These are phyloP conservation scores for Chrysina gloriosa DNA, from an alignment of 2,888 invertebrate species.

Conservation along the genomic window DNA sequence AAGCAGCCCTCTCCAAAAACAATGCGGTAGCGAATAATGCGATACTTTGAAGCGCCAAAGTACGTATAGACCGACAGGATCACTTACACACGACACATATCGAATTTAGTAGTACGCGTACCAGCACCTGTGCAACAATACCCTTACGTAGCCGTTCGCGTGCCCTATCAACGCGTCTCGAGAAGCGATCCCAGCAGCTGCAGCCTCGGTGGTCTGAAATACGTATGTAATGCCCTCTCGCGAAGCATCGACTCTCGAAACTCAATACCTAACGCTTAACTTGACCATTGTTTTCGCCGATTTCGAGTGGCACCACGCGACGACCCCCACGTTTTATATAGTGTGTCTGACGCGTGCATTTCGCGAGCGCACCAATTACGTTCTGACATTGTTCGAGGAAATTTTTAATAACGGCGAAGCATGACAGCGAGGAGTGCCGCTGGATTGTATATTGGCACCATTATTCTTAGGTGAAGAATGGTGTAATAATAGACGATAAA, in stretches of 20 bases:
- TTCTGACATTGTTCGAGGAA: no score
- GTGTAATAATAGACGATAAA: no score
- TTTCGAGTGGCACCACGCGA: conserved; percentile 31
- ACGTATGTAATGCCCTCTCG: conserved; percentile 2
- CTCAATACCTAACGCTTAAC: conserved; percentile 30
- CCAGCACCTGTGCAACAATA: no score
- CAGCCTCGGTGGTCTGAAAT: conserved; percentile 33
- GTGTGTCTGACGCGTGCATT: conserved; percentile 12
- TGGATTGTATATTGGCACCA: no score
- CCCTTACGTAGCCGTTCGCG: conserved; percentile 10
- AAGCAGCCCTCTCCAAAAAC: neutral
- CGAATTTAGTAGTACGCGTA: no score
- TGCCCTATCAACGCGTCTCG: conserved; percentile 28
- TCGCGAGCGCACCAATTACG: neutral
- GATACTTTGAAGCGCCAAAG: neutral
- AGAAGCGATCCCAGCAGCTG: conserved; percentile 20
- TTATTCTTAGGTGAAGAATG: no score
- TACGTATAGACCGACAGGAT: neutral
- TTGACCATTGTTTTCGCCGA: conserved; percentile 30
- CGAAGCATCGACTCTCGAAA: conserved; percentile 22
- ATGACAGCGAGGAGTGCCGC: no score
- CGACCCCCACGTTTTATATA: conserved; percentile 31
- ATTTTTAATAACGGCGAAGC: no score
- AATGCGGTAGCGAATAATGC: neutral
- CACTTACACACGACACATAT: no score